phyloP scores from a whole-genome alignment of 2,113 vertebrate genomes.

The Grallaria varia region DNA sequence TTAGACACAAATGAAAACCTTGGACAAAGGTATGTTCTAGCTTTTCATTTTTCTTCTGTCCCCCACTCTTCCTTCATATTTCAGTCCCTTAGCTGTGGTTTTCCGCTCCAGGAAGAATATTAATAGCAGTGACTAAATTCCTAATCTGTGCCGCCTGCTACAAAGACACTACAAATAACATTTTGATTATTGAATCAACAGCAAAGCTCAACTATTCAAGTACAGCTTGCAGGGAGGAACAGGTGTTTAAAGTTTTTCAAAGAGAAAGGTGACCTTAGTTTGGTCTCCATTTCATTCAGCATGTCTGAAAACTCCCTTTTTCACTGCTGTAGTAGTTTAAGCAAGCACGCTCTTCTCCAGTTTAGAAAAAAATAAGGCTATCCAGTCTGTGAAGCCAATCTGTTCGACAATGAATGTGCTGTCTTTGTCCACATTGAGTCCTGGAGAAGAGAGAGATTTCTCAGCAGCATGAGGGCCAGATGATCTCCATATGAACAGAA shows the following conservation, averaged over 20 bases:
- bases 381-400: not conserved
- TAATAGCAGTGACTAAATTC: constrained; percentile 11
- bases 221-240: not conserved
- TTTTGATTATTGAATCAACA: constrained; percentile 9
- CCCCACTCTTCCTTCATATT: constrained; percentile 2
- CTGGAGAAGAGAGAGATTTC: not conserved
- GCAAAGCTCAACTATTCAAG: constrained; percentile 14
- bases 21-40: constrained; percentile 1
- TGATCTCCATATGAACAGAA: not conserved
- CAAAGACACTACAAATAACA: constrained; percentile 11
- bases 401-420: not conserved
- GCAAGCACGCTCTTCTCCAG: not conserved
- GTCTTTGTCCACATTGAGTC: not conserved
- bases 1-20: constrained; percentile 36
- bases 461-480: not conserved
- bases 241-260: not conserved
- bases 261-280: not conserved
- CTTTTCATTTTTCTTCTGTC: constrained; percentile 25
- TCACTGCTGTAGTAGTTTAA: not conserved
- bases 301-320: not conserved
- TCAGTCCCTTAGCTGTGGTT: not conserved
- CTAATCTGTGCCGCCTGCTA: not conserved
- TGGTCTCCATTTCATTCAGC: not conserved
- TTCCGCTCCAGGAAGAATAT: not conserved
- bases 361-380: not conserved